Base-by-base conservation (phyloP, 2,888 invertebrate genomes). In the Alviniconcha strummeri region DNA sequence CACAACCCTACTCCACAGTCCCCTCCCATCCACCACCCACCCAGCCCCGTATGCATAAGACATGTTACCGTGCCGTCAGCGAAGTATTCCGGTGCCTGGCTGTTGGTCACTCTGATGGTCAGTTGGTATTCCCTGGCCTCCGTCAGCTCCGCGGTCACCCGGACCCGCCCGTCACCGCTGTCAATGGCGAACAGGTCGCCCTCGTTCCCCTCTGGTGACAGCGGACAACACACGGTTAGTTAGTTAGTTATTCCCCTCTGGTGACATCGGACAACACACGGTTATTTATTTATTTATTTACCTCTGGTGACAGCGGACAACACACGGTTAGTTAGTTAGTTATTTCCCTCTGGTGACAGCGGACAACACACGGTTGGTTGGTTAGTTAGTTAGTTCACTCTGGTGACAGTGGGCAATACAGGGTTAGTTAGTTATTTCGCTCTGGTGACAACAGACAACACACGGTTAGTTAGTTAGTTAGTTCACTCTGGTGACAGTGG, bases 181-280 rank as follows among this genome's bases (percentile, higher is more conserved):
- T 84, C 67, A 60, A 85, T 85, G 36, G n/a, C 17, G 80, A 85
- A 85, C 77, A 85, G 19, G 15, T 52, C 76, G 55, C 76, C 71
- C 4, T 75, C 69, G 80, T 85, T 84, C 13, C 85, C 85, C 5
- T 52, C 82, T 84, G 72, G 69, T 60, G 8, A 15, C 69, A 69
- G 17, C 13, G 7, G n/a, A 69, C 13, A 69, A 64, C 7, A 75
- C 55, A 55, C 36, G 36, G 36, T 36, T 36, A 36, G 36, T 36
- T 36, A 36, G 36, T 1, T 3, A 36, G 36, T 36, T 36, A 36
- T 36, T 36, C 3, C 1, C 36, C 36, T n/a, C 36, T 36, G 36
- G 36, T 36, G 36, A 36, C 36, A 3, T 0, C 36, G 36, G 36
- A 36, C 36, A 36, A 36, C 0, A 36, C 36, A 36, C 36, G 36